Percentiles rank a stretch among this genome's conserved stretches.
These are phyloP conservation scores for Tapera naevia DNA, from an alignment of 2,797 vertebrate species.

Conservation along the genomic window DNA sequence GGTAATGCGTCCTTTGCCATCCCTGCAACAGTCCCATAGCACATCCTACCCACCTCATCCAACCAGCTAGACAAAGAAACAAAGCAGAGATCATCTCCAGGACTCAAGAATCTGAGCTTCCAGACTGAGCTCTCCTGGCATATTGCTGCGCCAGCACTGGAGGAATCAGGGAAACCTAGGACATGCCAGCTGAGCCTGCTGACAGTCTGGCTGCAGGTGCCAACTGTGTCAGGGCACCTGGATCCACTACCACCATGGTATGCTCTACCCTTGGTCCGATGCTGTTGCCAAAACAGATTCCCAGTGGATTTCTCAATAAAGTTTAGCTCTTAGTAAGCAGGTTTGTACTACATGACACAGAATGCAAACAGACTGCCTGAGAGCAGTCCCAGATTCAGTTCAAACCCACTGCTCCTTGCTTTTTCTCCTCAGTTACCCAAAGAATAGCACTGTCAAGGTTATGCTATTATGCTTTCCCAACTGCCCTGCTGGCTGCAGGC, in stretches of 20 bases:
- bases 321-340: neutral
- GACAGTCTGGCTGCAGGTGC: neutral
- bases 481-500: neutral
- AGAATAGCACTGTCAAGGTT: neutral
- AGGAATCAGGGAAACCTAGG: neutral
- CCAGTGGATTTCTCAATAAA: neutral
- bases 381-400: neutral
- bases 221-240: neutral
- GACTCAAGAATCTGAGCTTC: neutral
- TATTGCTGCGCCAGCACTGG: neutral
- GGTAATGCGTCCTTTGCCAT: neutral
- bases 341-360: neutral
- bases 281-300: neutral
- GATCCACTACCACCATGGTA: neutral
- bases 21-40: neutral
- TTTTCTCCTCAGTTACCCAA: neutral
- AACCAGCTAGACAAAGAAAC: neutral
- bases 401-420: neutral
- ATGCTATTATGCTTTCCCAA: neutral
- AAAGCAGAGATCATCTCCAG: neutral
- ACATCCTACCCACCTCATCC: neutral
- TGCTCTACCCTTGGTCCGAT: neutral
- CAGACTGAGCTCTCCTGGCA: neutral
- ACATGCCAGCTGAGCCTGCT: neutral
- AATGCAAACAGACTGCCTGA: neutral